Percentiles rank a stretch among this genome's conserved stretches.
phyloP scores from a whole-genome alignment of 2,797 vertebrate species.

The Carduelis carduelis region DNA sequence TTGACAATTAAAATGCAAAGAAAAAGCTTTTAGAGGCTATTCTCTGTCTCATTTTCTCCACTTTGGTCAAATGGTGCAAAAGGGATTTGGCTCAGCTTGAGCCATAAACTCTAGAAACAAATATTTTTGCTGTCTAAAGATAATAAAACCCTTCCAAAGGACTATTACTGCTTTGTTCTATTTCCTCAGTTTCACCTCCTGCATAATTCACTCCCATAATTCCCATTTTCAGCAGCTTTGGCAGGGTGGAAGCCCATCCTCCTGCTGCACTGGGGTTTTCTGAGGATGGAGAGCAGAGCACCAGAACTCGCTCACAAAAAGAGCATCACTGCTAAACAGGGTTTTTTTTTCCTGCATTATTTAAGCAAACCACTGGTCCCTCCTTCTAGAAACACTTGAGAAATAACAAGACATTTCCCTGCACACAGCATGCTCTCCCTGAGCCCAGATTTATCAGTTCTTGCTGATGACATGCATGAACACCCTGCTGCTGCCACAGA shows the following conservation, averaged over 20 bases:
- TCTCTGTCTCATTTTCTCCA: neutral
- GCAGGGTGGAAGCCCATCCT: neutral
- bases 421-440: accelerated
- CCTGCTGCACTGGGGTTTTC: neutral
- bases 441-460: neutral
- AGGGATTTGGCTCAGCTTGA: conserved; percentile 1
- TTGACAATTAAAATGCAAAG: neutral
- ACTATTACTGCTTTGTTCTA: neutral
- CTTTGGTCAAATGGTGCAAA: neutral
- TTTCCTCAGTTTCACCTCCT: neutral
- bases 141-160: conserved; percentile 7
- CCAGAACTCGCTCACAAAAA: neutral
- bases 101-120: neutral
- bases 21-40: neutral
- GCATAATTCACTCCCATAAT: neutral
- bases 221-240: neutral
- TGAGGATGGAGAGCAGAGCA: neutral
- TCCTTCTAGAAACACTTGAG: neutral
- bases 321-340: neutral
- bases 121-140: neutral
- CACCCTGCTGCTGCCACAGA: neutral
- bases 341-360: neutral
- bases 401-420: neutral
- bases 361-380: neutral
- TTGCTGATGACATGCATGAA: accelerated